Conservation (phyloP, 2,888 invertebrate species). For the Aleiodes alternator region DNA sequence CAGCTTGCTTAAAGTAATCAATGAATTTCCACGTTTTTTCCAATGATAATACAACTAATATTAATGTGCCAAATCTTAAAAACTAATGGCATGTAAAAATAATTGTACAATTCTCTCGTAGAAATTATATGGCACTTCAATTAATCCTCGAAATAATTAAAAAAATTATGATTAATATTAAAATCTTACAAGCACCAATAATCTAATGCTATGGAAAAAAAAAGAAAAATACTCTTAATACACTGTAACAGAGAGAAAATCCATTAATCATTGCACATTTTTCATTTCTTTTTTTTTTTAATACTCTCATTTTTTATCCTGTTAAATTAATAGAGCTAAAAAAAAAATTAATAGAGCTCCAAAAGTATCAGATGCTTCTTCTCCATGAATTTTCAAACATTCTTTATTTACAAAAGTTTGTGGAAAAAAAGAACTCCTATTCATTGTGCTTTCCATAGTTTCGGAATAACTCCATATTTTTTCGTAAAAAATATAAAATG, state of each 20-base stretch:
- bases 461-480: conserved; percentile 32
- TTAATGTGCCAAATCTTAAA: conserved; percentile 19
- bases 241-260: neutral
- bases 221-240: neutral
- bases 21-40: no score
- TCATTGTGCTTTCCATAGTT: conserved; percentile 26
- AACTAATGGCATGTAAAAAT: conserved; percentile 42
- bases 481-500: conserved; percentile 18
- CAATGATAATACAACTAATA: conserved; percentile 1
- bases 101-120: conserved; percentile 41
- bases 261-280: conserved; percentile 24
- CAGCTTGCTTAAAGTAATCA: neutral
- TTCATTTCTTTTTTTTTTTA: neutral
- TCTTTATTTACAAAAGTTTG: conserved; percentile 24
- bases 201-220: conserved; percentile 17
- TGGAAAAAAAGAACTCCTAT: neutral
- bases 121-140: conserved; percentile 14
- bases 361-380: conserved; percentile 8
- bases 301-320: neutral
- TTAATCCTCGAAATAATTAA: neutral
- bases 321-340: conserved; percentile 9
- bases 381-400: conserved; percentile 20
- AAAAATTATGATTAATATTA: neutral
- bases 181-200: conserved; percentile 3
- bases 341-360: neutral